Percentiles rank a stretch among this genome's conserved stretches.
Conservation (phyloP, 2,888 invertebrate species). For the Rhorus exstirpatorius region DNA sequence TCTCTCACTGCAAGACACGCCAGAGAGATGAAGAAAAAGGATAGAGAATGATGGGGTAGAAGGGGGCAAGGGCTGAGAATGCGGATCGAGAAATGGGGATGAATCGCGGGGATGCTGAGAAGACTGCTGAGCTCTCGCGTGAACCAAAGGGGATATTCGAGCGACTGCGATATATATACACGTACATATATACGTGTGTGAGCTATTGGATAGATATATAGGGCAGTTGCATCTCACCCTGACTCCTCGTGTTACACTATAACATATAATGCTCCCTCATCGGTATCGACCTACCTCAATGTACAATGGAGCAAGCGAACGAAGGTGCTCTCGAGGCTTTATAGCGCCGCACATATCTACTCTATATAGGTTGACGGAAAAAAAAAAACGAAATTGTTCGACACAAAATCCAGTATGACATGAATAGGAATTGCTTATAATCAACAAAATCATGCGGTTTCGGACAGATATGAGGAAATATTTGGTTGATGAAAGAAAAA, state of each 20-base stretch:
- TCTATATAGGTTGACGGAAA: neutral
- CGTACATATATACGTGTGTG: slow-evolving; percentile 11
- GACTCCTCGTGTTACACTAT: slow-evolving; percentile 7
- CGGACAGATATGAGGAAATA: too few relatives aligned
- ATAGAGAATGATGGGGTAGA: slow-evolving; percentile 3
- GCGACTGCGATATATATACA: slow-evolving; percentile 23
- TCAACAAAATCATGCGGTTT: too few relatives aligned
- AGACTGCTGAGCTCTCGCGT: slow-evolving; percentile 32
- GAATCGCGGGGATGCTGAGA: slow-evolving; percentile 44
- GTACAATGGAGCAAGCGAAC: slow-evolving; percentile 38
- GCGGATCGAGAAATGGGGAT: slow-evolving; percentile 38
- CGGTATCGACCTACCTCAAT: slow-evolving; percentile 58
- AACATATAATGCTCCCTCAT: neutral
- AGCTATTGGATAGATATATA: slow-evolving; percentile 42
- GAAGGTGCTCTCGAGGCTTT: neutral
- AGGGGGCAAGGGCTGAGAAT: slow-evolving; percentile 12
- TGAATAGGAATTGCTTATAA: too few relatives aligned
- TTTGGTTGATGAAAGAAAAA: too few relatives aligned
- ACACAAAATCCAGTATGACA: too few relatives aligned
- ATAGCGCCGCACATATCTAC: neutral
- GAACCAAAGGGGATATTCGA: slow-evolving; percentile 43
- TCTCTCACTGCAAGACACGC: slow-evolving; percentile 40
- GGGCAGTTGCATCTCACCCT: slow-evolving; percentile 48
- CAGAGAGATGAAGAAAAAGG: slow-evolving; percentile 20
- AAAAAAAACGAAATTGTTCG: neutral